Evolutionary conservation across 1,140 invertebrate genomes (phyloP).

Genomic region (Zelostemma sp.): DNA sequence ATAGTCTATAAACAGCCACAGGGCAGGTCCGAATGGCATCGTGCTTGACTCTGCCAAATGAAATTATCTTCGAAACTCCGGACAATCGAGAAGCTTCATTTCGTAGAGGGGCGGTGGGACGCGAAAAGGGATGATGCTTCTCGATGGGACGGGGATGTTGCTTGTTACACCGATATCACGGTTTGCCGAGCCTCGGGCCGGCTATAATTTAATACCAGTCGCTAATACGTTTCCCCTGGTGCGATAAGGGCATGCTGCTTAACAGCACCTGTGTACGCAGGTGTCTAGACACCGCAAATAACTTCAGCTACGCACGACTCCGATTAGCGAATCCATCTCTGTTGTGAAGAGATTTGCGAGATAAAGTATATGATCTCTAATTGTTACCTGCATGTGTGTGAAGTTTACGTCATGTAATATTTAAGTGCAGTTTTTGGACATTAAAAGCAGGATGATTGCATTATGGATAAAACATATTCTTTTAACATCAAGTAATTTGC

Average conservation of each 20-base stretch:
- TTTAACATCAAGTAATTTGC: no score
- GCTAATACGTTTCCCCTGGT: constrained; percentile 57
- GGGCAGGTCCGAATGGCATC: constrained; percentile 40
- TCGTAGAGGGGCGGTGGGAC: constrained; percentile 36
- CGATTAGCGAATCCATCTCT: constrained; percentile 23
- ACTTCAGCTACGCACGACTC: background rate
- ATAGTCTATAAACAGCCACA: constrained; percentile 41
- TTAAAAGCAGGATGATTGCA: no score
- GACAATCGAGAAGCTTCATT: constrained; percentile 59
- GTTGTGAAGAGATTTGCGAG: constrained; percentile 8
- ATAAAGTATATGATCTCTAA: no score
- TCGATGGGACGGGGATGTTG: constrained; percentile 41
- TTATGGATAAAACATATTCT: no score
- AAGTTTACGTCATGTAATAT: no score
- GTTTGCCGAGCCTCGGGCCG: constrained; percentile 51
- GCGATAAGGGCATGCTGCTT: constrained; percentile 55
- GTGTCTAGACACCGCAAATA: constrained; percentile 21
- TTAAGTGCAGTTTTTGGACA: no score
- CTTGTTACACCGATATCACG: constrained; percentile 59
- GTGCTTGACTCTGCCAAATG: constrained; percentile 60
- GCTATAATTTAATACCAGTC: constrained; percentile 62
- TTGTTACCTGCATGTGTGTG: no score
- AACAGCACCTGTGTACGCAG: constrained; percentile 42
- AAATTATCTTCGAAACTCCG: constrained; percentile 62
- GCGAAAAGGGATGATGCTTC: constrained; percentile 44